These are phyloP conservation scores for Falcaria lacertinaria DNA, from an alignment of 2,888 invertebrate species.

Conservation along the genomic window DNA sequence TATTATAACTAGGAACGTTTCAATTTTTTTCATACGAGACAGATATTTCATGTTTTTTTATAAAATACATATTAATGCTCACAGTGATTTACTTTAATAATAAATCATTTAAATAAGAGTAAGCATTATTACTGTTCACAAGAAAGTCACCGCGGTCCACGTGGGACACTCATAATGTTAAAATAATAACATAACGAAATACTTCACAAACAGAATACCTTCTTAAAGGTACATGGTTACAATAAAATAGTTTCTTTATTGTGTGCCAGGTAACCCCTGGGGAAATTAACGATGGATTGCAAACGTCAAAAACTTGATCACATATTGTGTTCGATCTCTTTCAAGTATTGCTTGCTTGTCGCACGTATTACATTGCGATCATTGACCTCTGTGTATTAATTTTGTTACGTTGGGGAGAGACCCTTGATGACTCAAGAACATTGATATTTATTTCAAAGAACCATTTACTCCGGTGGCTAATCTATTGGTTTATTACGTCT, in stretches of 20 bases:
- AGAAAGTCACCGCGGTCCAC: too few relatives aligned
- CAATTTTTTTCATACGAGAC: too few relatives aligned
- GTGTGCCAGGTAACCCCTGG: constrained; percentile 63
- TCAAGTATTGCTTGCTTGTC: constrained; percentile 43
- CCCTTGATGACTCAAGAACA: neutral
- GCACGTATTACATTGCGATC: constrained; percentile 47
- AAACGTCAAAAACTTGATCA: constrained; percentile 72
- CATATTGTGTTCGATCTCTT: constrained; percentile 61
- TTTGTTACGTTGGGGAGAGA: neutral
- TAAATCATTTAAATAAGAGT: too few relatives aligned
- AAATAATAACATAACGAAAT: constrained; percentile 32
- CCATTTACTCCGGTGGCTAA: neutral
- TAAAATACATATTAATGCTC: too few relatives aligned
- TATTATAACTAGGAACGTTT: too few relatives aligned
- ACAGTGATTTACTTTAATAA: too few relatives aligned
- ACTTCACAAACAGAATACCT: constrained; percentile 24
- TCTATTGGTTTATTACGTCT: too few relatives aligned
- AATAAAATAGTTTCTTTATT: constrained; percentile 72
- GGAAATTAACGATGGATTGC: constrained; percentile 75
- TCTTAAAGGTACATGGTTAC: constrained; percentile 48
- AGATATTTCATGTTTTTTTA: too few relatives aligned
- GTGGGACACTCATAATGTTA: constrained; percentile 18
- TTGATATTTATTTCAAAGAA: neutral
- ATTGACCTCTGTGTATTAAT: constrained; percentile 11
- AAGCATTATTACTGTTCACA: too few relatives aligned